These are phyloP conservation scores for Ischnura elegans DNA, from an alignment of 2,888 invertebrate species.

Conservation along the genomic window DNA sequence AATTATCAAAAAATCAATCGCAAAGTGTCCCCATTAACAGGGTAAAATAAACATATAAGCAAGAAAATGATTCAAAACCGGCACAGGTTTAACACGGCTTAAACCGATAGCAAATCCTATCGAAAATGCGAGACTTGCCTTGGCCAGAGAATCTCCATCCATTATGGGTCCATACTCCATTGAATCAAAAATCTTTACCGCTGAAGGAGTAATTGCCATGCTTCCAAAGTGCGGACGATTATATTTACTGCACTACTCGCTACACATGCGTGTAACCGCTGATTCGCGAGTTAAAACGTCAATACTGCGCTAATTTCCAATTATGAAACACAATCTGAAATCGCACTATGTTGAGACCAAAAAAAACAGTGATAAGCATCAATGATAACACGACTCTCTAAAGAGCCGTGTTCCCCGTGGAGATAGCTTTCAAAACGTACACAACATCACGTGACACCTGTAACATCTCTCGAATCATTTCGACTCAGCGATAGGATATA, in stretches of 20 bases:
- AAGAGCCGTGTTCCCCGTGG: no score
- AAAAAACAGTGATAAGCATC: no score
- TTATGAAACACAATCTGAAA: no score
- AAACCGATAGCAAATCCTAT: not conserved
- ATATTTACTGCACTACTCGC: not conserved
- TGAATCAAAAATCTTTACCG: constrained; percentile 73
- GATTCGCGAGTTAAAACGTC: no score
- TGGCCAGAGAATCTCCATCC: constrained; percentile 73
- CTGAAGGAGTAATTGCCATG: not conserved
- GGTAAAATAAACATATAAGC: not conserved
- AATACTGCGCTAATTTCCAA: no score
- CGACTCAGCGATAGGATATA: constrained; percentile 8
- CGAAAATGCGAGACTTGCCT: constrained; percentile 72
- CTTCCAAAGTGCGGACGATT: not conserved
- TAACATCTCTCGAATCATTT: not conserved
- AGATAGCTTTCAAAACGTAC: no score
- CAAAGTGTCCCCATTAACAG: not conserved
- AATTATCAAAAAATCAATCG: not conserved
- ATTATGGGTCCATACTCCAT: constrained; percentile 75
- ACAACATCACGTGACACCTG: no score
- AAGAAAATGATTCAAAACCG: not conserved
- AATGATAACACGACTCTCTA: no score
- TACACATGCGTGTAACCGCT: not conserved
- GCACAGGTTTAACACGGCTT: not conserved
- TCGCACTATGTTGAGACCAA: no score